Conservation (phyloP, 2,888 invertebrate species). For the Acleris laterana region DNA sequence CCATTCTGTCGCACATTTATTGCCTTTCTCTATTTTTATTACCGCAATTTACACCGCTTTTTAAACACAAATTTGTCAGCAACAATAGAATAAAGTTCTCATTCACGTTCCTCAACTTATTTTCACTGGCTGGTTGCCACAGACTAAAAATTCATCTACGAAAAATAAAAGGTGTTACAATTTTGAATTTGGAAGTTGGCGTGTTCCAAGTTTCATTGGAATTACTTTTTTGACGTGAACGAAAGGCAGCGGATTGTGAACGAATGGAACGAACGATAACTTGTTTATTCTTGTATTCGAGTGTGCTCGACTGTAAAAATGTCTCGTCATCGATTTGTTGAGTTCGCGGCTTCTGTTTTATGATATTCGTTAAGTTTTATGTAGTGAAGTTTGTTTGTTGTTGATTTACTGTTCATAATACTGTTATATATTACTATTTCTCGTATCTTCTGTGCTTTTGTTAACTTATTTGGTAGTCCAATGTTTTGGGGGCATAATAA, state of each 20-base stretch:
- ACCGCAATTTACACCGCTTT: slow-evolving; percentile 1
- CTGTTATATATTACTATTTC: too few relatives aligned
- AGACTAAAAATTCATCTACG: slow-evolving; percentile 65
- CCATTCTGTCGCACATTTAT: not conserved
- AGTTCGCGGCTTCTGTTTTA: slow-evolving; percentile 15
- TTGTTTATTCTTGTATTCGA: slow-evolving; percentile 32
- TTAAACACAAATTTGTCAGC: not conserved
- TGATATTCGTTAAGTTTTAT: not conserved
- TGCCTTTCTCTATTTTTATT: slow-evolving; percentile 3
- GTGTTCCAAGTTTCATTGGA: slow-evolving; percentile 49
- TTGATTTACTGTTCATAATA: not conserved
- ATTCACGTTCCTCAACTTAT: slow-evolving; percentile 38
- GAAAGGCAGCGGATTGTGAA: slow-evolving; percentile 28
- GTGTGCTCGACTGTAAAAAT: slow-evolving; percentile 26
- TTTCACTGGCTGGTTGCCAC: slow-evolving; percentile 71
- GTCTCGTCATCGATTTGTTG: slow-evolving; percentile 20
- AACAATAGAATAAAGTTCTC: slow-evolving; percentile 46
- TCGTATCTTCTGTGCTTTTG: too few relatives aligned
- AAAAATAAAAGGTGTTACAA: slow-evolving; percentile 69
- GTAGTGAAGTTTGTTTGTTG: too few relatives aligned
- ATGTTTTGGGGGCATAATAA: too few relatives aligned
- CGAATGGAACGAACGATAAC: slow-evolving; percentile 27
- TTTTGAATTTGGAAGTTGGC: slow-evolving; percentile 66
- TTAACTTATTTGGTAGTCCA: too few relatives aligned
- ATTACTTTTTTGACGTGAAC: slow-evolving; percentile 29